Base-by-base conservation (phyloP, 2,113 vertebrate species). In the Apeltes quadracus region DNA sequence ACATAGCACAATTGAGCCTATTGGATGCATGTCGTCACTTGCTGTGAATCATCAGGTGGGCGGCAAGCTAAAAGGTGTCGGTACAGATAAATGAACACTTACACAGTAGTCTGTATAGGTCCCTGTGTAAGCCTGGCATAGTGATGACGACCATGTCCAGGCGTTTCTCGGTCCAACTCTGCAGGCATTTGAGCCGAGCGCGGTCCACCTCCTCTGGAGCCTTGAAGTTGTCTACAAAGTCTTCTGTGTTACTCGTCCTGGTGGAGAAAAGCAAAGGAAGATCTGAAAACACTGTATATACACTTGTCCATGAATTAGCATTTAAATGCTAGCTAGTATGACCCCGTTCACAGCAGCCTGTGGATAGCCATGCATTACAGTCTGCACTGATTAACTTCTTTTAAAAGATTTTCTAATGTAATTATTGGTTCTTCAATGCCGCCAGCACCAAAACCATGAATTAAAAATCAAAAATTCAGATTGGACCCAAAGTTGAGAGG, bases 101-200 rank as follows among this genome's bases (percentile, higher is more conserved):
- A 94, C 94, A 93, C 10, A 91, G 85, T 70, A 93, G 82, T 58
- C 77, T 87, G 76, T 91, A 91, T n/a, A 91, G 82, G 51, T 93
- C 91, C 75, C 90, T 48, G 78, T 92, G 81, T 74, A 83, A 68
- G 41, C 75, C 90, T 1, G 87, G 84, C 84, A 85, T 44, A 3
- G 79, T 66, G 57, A 91, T 79, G 44, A 91, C 29, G 7, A 94
- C 82, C 0, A 69, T 29, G 34, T 91, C 79, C 56, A 92, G 75
- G 1, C 93, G 89, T 50, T 69, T 92, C 54, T 92, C 90, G 0
- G 90, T 91, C 93, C 94, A 94, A 10, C 34, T 76, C 78, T 92
- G 85, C 64, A 94, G 86, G 82, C 76, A 91, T 8, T 76, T 70
- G 62, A 94, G 79, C 1, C 77, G 81, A 8, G 65, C 76, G 0